Conservation (phyloP, 2,113 vertebrate species). For the Vidua macroura region DNA sequence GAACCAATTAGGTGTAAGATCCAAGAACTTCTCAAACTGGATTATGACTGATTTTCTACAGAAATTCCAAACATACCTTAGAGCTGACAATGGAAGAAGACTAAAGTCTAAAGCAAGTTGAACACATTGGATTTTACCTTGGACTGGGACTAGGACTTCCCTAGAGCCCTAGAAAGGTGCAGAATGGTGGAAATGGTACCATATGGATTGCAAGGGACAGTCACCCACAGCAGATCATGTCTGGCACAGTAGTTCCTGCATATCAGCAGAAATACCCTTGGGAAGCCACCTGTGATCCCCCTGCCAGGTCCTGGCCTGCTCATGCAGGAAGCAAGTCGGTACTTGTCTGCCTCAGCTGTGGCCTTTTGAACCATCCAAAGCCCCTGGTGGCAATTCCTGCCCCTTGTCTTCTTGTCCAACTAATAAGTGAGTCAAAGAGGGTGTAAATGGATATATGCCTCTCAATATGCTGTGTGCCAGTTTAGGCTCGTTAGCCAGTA, state of each 20-base stretch:
- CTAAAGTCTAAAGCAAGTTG: neutral
- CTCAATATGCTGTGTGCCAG: neutral
- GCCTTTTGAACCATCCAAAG: neutral
- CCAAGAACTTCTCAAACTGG: neutral
- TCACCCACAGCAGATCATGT: neutral
- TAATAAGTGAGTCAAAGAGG: neutral
- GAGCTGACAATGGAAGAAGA: neutral
- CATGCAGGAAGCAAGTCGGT: neutral
- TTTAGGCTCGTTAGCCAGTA: neutral
- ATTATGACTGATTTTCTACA: neutral
- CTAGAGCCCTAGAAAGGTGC: neutral
- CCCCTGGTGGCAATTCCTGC: neutral
- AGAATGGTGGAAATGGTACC: neutral
- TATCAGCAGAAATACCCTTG: neutral
- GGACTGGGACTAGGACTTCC: neutral
- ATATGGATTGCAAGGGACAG: neutral
- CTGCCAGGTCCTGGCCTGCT: neutral
- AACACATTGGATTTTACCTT: neutral
- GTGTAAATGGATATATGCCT: neutral
- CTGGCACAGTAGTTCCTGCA: neutral
- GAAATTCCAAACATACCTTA: neutral
- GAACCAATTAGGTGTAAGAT: neutral
- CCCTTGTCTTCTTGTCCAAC: neutral
- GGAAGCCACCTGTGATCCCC: neutral
- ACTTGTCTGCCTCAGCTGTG: neutral